Conservation (phyloP, 1,140 invertebrate genomes). For the Caenorhabditis latens region DNA sequence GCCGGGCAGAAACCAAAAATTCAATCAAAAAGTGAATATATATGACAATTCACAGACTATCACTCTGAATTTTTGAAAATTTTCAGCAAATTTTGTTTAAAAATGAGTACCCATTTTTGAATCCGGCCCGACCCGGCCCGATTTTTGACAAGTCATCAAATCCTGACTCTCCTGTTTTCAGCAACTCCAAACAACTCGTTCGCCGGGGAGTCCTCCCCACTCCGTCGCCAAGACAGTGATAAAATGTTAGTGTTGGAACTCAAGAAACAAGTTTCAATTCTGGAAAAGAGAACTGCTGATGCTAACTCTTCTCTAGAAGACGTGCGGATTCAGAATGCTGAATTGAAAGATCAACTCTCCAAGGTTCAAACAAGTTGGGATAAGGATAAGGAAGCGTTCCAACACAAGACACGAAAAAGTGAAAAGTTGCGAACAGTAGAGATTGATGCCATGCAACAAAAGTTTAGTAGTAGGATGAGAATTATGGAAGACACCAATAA, state of each 20-base stretch:
- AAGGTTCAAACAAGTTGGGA: conserved; percentile 63
- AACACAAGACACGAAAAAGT: conserved; percentile 73
- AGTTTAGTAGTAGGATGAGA: conserved; percentile 73
- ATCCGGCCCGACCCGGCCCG: too few relatives aligned
- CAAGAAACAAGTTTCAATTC: conserved; percentile 56
- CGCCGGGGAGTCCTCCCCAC: neutral
- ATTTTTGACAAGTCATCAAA: too few relatives aligned
- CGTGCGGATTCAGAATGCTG: conserved; percentile 69
- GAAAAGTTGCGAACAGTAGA: conserved; percentile 72
- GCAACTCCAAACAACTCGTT: conserved; percentile 39
- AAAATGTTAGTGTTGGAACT: conserved; percentile 57
- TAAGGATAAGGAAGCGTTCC: conserved; percentile 70
- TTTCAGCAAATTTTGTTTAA: too few relatives aligned
- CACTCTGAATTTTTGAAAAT: too few relatives aligned
- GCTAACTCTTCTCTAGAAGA: conserved; percentile 57
- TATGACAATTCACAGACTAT: too few relatives aligned
- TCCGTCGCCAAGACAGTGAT: conserved; percentile 50
- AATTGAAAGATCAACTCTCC: conserved; percentile 68
- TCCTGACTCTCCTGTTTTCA: conserved; percentile 56
- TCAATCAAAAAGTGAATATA: too few relatives aligned
- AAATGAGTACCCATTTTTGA: too few relatives aligned
- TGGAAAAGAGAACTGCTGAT: conserved; percentile 56
- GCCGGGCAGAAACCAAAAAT: too few relatives aligned
- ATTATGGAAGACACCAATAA: conserved; percentile 77
- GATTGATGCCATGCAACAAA: conserved; percentile 74